Percentiles rank a stretch among this genome's conserved stretches.
Evolutionary conservation across 2,888 invertebrate species (phyloP).

Genomic region (Hyposoter didymator): DNA sequence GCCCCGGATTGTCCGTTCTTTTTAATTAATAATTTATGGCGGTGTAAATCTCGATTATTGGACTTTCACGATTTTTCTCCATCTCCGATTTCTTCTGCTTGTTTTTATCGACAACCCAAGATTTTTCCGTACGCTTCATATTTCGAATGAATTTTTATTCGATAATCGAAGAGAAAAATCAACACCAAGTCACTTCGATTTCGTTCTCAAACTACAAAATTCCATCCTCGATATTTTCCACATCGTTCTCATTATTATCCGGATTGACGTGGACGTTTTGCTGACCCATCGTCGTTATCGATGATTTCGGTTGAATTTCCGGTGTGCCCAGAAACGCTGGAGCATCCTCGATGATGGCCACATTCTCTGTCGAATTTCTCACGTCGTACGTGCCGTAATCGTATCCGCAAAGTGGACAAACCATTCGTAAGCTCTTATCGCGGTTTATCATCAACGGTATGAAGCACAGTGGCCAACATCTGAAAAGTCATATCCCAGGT

Average conservation of each 20-base stretch:
- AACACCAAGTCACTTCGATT: background rate
- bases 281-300: conserved; percentile 28
- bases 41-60: background rate
- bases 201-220: background rate
- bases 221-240: background rate
- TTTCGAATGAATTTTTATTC: background rate
- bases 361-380: conserved; percentile 57
- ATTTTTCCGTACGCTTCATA: background rate
- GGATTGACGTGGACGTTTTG: background rate
- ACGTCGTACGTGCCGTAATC: conserved; percentile 70
- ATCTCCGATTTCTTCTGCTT: background rate
- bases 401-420: conserved; percentile 73
- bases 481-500: conserved; percentile 50
- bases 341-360: conserved; percentile 35
- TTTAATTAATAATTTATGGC: background rate
- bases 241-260: background rate
- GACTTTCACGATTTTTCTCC: background rate
- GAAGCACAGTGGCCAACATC: conserved; percentile 74
- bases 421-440: conserved; percentile 72
- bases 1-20: background rate
- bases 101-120: background rate
- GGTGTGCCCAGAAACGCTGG: conserved; percentile 27
- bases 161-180: background rate
- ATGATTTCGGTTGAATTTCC: conserved; percentile 28
- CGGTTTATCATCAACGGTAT: conserved; percentile 74